Evolutionary conservation across 2,797 vertebrate species (phyloP), one percentile per base, ranked within the genome.

Genomic region (Sebastolobus alascanus): DNA sequence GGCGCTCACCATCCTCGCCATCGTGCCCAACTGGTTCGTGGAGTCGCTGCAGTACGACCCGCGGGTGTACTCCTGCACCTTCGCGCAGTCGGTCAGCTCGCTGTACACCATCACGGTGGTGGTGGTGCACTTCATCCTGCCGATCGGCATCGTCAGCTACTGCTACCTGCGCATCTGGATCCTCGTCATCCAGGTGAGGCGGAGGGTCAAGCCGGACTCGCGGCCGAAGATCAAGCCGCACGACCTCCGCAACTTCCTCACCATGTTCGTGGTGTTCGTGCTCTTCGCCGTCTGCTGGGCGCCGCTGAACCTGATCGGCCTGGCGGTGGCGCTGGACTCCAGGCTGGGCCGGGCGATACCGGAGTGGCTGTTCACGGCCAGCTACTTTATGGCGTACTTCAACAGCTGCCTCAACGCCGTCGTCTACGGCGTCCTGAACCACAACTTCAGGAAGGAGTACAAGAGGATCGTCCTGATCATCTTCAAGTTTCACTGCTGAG

Each of bases 301-400:
- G 1, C 96, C 97, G 0, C 84, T 97, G 38, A 97, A 97, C 92
- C 87, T 97, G 38, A 97, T 97, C 2, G 97, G 96, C 54, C 91
- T 97, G 83, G 93, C 94, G 0, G 97, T 97, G 87, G 96, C 96
- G 1, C 82, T 97, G 61, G 93, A 96, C 75, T 92, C 96, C 29
- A 75, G 91, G 10, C 86, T 97, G 75, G 89, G 91, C 58, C 88
- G 59, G 12, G 91, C 91, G 22, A 96, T 97, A 27, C 97, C 97
- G 0, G 94, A 93, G 77, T 97, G 96, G 97, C 94, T 97, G 31
- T 97, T 97, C 88, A 96, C 95, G 0, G 95, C 95, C 82, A 97
- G 96, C 82, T 97, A 97, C 92, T 97, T 97, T 80, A 96, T 97
- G 96, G 96, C 97, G 1, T 97, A 97, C 77, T 97, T 97, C 88